A percentile compares a stretch with the other conserved stretches of the same genome.
Conservation (phyloP, 2,113 vertebrate species). For the Malurus cyaneus region DNA sequence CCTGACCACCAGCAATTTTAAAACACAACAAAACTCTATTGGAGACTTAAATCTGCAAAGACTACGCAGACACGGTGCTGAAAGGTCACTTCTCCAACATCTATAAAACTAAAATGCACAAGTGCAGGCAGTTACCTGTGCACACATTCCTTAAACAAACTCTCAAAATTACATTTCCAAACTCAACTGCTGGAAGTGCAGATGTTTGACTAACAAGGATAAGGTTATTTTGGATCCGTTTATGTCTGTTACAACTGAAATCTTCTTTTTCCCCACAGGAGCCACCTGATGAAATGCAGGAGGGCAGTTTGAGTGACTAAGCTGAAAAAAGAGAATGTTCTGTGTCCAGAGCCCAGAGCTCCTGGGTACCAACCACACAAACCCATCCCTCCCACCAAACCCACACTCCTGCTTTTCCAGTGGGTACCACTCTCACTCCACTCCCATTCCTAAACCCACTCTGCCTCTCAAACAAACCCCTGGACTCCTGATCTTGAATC, state of each 20-base stretch:
- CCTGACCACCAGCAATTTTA: not conserved
- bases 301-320: not conserved
- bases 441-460: not conserved
- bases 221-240: too few species aligned
- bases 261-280: not conserved
- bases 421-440: not conserved
- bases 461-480: not conserved
- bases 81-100: not conserved
- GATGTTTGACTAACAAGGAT: not conserved
- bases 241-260: not conserved
- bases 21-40: not conserved
- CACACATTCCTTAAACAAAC: not conserved
- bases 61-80: not conserved
- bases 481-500: not conserved
- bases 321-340: not conserved
- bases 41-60: not conserved
- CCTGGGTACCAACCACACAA: not conserved
- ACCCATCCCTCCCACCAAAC: not conserved
- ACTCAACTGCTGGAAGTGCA: not conserved
- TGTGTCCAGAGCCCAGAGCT: rapidly evolving
- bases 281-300: not conserved
- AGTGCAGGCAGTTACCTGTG: not conserved
- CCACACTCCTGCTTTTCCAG: not conserved
- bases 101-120: not conserved
- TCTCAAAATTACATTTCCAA: not conserved